Percentiles rank a stretch among this genome's conserved stretches.
Evolutionary conservation across 2,797 vertebrate species (phyloP).

Genomic region (Molossus molossus): DNA sequence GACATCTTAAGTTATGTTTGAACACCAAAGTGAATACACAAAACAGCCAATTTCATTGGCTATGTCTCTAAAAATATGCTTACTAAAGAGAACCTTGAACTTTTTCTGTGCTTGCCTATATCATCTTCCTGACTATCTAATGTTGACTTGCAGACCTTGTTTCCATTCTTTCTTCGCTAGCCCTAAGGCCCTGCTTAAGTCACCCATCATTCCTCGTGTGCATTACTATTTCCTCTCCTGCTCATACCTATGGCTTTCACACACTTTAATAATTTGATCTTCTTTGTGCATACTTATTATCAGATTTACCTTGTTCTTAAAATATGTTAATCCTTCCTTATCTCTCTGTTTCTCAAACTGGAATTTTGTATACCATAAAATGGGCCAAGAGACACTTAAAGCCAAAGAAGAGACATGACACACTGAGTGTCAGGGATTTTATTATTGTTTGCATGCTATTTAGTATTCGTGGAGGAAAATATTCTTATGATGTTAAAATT

Average conservation of each 20-base stretch:
- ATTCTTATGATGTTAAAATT: neutral
- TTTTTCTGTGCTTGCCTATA: neutral
- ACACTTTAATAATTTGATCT: neutral
- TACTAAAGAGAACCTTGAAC: neutral
- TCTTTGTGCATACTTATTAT: neutral
- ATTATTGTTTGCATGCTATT: neutral
- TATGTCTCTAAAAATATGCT: neutral
- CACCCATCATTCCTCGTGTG: neutral
- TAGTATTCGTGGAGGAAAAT: neutral
- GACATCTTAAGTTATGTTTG: neutral
- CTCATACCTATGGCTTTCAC: neutral
- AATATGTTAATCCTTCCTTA: neutral
- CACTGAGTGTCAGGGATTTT: neutral
- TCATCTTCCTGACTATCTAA: neutral
- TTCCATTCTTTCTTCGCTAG: neutral
- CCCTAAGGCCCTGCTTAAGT: neutral
- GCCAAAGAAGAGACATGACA: neutral
- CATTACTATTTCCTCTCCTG: neutral
- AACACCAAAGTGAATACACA: neutral
- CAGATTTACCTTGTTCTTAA: neutral
- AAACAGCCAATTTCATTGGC: neutral
- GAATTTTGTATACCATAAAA: neutral
- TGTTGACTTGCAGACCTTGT: neutral
- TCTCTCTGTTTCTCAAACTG: neutral
- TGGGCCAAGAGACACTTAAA: neutral